Evolutionary conservation across 2,113 vertebrate genomes (phyloP).

Genomic region (Pachypanchax playfairii): DNA sequence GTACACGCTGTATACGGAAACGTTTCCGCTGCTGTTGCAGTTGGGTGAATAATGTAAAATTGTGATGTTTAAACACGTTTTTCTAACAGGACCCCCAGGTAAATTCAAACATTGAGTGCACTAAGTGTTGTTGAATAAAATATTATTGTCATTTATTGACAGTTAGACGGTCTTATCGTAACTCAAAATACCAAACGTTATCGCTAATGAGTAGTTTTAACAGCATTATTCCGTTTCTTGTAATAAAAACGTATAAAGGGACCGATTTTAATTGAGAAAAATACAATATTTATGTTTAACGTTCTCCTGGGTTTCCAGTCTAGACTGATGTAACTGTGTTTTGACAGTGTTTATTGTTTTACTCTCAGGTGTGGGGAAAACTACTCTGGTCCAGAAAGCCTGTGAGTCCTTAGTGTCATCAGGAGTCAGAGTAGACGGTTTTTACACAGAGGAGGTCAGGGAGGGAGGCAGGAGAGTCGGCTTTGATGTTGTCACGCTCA

Average conservation of each 20-base stretch:
- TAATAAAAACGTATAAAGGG: too few species aligned
- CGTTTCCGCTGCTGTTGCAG: neutral
- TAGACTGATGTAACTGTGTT: neutral
- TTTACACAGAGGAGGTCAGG: constrained; percentile 95
- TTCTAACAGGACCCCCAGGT: constrained; percentile 92
- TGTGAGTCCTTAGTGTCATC: constrained; percentile 82
- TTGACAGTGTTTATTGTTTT: constrained; percentile 15
- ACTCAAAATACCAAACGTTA: neutral
- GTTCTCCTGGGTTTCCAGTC: too few species aligned
- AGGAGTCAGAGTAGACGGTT: constrained; percentile 84
- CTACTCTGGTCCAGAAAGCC: constrained; percentile 90
- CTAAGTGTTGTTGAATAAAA: neutral
- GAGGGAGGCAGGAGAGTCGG: constrained; percentile 87
- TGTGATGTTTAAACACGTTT: constrained; percentile 86
- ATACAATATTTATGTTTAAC: too few species aligned
- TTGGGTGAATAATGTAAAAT: neutral
- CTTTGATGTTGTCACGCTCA: constrained; percentile 94
- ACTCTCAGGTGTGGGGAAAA: constrained; percentile 91
- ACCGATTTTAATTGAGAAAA: too few species aligned
- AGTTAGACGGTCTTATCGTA: neutral
- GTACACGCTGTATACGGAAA: constrained; percentile 61
- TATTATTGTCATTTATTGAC: neutral
- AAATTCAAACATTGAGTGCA: constrained; percentile 38
- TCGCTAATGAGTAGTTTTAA: constrained; percentile 10
- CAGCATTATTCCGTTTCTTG: neutral